Evolutionary conservation across 1,140 invertebrate species (phyloP).

Genomic region (Drosophila melanica): DNA sequence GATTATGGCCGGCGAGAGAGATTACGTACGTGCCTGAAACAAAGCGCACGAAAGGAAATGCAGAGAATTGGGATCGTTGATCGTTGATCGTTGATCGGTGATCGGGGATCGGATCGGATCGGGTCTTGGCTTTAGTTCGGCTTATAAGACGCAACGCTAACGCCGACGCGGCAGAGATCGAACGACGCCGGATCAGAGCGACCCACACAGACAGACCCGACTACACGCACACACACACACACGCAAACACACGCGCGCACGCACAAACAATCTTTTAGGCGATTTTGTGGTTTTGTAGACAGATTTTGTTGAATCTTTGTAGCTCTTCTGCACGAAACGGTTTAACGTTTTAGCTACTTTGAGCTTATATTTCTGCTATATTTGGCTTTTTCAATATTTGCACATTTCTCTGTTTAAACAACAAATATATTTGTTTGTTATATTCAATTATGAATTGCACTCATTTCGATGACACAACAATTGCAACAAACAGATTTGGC

Average conservation of each 20-base stretch:
- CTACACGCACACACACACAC: slow-evolving; percentile 34
- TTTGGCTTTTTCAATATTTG: slow-evolving; percentile 43
- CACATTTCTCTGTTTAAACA: slow-evolving; percentile 16
- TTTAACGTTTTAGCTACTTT: slow-evolving; percentile 42
- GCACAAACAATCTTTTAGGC: slow-evolving; percentile 59
- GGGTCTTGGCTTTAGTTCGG: slow-evolving; percentile 61
- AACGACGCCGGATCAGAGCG: slow-evolving; percentile 61
- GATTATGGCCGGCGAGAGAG: slow-evolving; percentile 64
- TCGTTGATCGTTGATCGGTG: not conserved
- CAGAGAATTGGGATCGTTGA: slow-evolving; percentile 44
- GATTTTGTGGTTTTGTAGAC: slow-evolving; percentile 75
- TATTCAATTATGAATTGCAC: slow-evolving; percentile 39
- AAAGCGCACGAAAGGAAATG: slow-evolving; percentile 69
- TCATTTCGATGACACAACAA: slow-evolving; percentile 40
- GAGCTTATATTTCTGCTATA: slow-evolving; percentile 38
- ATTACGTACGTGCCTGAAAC: slow-evolving; percentile 80
- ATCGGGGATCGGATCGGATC: slow-evolving; percentile 24
- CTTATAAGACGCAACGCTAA: slow-evolving; percentile 65
- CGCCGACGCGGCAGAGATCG: slow-evolving; percentile 55
- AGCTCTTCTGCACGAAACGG: slow-evolving; percentile 18
- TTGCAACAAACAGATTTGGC: slow-evolving; percentile 16
- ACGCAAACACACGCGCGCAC: slow-evolving; percentile 45
- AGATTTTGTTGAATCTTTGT: slow-evolving; percentile 39
- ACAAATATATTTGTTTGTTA: slow-evolving; percentile 8
- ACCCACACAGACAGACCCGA: slow-evolving; percentile 40